Evolutionary conservation across 2,113 vertebrate genomes (phyloP).

Genomic region (Anolis sagrei): DNA sequence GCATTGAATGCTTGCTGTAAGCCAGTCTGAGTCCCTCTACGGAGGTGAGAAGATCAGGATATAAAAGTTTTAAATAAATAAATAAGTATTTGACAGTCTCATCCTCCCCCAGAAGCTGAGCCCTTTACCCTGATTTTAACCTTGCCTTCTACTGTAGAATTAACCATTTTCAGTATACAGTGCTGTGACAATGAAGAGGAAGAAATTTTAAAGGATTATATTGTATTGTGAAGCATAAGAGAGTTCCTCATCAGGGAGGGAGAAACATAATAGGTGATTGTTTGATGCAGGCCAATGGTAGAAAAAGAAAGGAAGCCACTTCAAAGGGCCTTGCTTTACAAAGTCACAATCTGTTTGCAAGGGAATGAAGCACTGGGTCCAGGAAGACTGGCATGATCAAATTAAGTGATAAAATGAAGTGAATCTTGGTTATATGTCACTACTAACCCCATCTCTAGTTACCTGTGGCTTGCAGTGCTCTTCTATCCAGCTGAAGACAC

Average conservation of each 20-base stretch:
- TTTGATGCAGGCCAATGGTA: not conserved
- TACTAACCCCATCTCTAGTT: not conserved
- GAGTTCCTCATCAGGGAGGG: not conserved
- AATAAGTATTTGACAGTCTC: too few relatives aligned
- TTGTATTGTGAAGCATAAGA: not conserved
- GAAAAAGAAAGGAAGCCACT: not conserved
- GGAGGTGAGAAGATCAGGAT: too few relatives aligned
- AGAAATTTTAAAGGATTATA: not conserved
- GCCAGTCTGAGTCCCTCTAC: too few relatives aligned
- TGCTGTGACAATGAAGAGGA: not conserved
- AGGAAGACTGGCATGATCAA: not conserved
- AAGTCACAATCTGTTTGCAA: not conserved
- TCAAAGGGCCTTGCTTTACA: not conserved
- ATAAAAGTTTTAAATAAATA: too few relatives aligned
- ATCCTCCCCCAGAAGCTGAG: not conserved
- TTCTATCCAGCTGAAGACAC: slow-evolving; percentile 98
- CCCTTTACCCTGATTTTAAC: not conserved
- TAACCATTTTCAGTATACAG: not conserved
- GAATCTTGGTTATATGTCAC: not conserved
- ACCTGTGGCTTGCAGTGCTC: slow-evolving; percentile 99
- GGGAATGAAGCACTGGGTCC: not conserved
- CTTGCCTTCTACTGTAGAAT: not conserved
- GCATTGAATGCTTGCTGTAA: too few relatives aligned
- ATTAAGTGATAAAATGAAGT: not conserved
- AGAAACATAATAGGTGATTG: not conserved